Evolutionary conservation across 2,797 vertebrate species (phyloP), one percentile per base, ranked within the genome.

Genomic region (Otolemur crassicaudatus): DNA sequence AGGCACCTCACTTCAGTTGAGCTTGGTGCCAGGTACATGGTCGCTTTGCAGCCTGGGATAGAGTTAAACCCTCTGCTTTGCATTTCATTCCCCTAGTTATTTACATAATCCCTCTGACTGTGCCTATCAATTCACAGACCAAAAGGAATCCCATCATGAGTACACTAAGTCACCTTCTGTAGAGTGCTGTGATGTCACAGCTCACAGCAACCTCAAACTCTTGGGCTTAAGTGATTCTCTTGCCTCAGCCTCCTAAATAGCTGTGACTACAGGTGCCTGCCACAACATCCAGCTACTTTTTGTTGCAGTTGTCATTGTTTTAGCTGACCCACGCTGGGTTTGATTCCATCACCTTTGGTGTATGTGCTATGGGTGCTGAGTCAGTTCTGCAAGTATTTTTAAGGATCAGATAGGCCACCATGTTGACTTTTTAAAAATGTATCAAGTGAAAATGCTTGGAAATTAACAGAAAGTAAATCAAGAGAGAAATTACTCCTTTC

Each of bases 41-140:
- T 92, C 89, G 97, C 70, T 95, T 84, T 61, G 43, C 58, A 79
- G 75, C 61, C 65, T 65, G 37, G 69, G 89, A 80, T 94, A 77
- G 60, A 92, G 65, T 97, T 97, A 97, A 96, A 94, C 40, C 53
- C 93, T 69, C 84, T 77, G 82, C 86, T 65, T 67, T 76, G 12
- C 91, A 63, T 92, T 94, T 92, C 82, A 91, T 86, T 92, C 95
- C 87, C 77, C 81, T 89, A 63, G 93, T 89, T 96, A 92, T 95
- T 96, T 96, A 96, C 75, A 88, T 94, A 97, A 97, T 96, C 93
- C 75, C 60, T 90, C 90, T 84, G 77, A 40, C 73, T 88, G 46
- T 90, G 84, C 93, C 84, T 96, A 93, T 97, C 96, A 91, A 69
- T 96, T 98, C 96, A 96, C 93, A 88, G 75, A 96, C 80, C 58